Conservation (phyloP, 2,113 vertebrate genomes). For the Anoura caudifer region DNA sequence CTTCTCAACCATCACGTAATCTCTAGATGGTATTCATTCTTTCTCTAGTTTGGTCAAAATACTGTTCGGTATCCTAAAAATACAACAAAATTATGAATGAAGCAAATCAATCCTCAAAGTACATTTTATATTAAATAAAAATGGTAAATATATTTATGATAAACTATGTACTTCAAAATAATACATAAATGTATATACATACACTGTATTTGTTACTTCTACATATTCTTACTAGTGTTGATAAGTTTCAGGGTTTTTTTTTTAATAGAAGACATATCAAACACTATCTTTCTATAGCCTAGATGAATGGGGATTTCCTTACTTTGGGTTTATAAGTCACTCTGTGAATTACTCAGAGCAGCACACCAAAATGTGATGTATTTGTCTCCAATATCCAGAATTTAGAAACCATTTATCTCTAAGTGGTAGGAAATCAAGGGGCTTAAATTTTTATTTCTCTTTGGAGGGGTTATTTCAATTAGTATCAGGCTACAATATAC, state of each 20-base stretch:
- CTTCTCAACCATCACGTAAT: neutral
- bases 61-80: neutral
- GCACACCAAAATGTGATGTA: neutral
- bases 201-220: neutral
- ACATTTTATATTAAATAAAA: neutral
- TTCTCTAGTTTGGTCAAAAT: neutral
- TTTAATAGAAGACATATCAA: neutral
- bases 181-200: neutral
- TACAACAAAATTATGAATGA: neutral
- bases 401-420: neutral
- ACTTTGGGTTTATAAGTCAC: neutral
- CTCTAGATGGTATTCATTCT: neutral
- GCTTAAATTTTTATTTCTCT: neutral
- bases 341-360: neutral
- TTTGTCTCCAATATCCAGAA: neutral
- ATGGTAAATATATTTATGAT: neutral
- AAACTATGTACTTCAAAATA: neutral
- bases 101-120: neutral
- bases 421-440: neutral
- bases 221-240: neutral
- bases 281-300: neutral
- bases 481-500: neutral
- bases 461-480: neutral
- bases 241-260: neutral
- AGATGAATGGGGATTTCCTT: neutral